Evolutionary conservation across 2,113 vertebrate species (phyloP).

Genomic region (Athene noctua): DNA sequence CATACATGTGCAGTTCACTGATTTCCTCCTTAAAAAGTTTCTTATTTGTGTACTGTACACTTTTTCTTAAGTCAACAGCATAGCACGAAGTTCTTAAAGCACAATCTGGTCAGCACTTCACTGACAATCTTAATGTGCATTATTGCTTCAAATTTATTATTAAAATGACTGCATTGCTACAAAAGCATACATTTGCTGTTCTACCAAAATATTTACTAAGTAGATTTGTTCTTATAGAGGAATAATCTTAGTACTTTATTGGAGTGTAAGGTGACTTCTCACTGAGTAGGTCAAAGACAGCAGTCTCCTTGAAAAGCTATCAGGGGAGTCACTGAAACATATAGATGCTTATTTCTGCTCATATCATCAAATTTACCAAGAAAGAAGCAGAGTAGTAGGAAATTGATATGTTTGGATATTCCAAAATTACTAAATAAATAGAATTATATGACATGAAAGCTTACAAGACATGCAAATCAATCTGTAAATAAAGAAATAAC

Average conservation of each 20-base stretch:
- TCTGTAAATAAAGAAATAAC: background rate
- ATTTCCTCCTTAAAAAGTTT: background rate
- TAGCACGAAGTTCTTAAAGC: background rate
- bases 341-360: background rate
- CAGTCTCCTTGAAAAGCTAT: background rate
- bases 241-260: background rate
- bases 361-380: background rate
- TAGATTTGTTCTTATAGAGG: background rate
- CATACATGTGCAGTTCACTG: rapidly evolving
- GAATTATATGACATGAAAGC: background rate
- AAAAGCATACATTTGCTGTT: background rate
- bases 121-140: rapidly evolving
- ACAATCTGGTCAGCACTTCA: background rate
- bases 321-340: background rate
- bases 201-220: background rate
- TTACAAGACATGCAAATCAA: background rate
- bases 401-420: background rate
- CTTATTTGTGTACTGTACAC: background rate
- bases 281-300: background rate
- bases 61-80: background rate
- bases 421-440: background rate
- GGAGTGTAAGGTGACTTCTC: background rate
- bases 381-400: background rate
- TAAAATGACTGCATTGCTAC: background rate
- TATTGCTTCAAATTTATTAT: background rate